Base-by-base conservation (phyloP, 2,888 invertebrate genomes). In the Apeira syringaria region DNA sequence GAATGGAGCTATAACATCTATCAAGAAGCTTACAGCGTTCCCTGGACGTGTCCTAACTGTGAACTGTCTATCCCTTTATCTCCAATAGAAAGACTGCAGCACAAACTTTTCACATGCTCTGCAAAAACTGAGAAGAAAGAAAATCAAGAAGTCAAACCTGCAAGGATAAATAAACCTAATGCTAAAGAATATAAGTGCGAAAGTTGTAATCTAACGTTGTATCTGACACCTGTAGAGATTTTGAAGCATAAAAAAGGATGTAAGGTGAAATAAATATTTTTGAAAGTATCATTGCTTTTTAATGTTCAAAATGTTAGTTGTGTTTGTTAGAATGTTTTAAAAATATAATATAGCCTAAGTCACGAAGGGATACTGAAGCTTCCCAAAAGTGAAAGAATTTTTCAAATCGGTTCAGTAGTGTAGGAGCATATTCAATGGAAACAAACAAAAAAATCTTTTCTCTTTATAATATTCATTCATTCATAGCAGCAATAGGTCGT, bases 171-270 rank as follows among this genome's bases (percentile, higher is more conserved):
- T 51, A 77, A 75, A 67, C 84, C 92, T 38, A 94, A 94, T 68
- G 85, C 91, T 0, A 91, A 91, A 71, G 82, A 91, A 27, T 97
- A 93, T 80, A 91, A 91, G 56, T 98, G 98, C 74, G 85, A 92
- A 5, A 89, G 77, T 56, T 98, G 98, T 79, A 83, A 91, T 1
- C 85, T 93, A 57, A 91, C 90, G 3, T 77, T 97, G 42, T 90
- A 92, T 61, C 81, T 97, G 53, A 94, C 95, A 6, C 94, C 96
- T 2, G 94, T 95, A 11, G 97, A 98, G 74, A 94, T 97, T 72
- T 90, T 98, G 50, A 95, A 93, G 62, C 98, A 98, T 84, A 96
- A 93, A 71, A 95, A 93, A 65, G 85, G 80, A 56, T 94, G 93
- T 77, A 76, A 74, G 53, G 64, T 64, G 50, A 75, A 84, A 76